These are phyloP conservation scores for Drymodes brunneopygia DNA, from an alignment of 2,113 vertebrate genomes.

Conservation along the genomic window DNA sequence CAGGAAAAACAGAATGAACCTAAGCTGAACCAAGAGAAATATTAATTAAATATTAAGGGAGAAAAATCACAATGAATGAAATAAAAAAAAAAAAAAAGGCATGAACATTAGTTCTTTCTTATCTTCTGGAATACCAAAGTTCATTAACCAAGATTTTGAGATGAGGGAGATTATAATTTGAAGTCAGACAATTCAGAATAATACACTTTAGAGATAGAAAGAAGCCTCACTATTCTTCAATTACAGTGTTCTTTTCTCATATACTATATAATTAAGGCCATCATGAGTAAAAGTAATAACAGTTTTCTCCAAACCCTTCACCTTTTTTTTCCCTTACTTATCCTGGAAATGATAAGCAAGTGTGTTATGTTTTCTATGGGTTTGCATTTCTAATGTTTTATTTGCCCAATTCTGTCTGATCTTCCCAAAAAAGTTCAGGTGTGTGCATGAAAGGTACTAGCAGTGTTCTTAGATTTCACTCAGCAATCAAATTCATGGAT, in stretches of 20 bases:
- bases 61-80: neutral
- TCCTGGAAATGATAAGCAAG: neutral
- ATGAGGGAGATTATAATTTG: neutral
- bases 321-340: neutral
- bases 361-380: neutral
- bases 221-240: neutral
- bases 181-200: neutral
- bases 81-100: neutral
- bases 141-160: neutral
- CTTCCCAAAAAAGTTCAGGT: neutral
- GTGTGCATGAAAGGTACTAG: neutral
- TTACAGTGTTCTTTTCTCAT: neutral
- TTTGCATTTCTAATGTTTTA: neutral
- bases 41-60: accelerated
- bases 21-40: neutral
- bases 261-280: neutral
- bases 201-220: neutral
- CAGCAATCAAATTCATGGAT: neutral
- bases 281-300: neutral
- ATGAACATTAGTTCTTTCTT: neutral
- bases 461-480: neutral
- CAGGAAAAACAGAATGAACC: neutral
- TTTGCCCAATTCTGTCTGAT: neutral
- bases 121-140: neutral
- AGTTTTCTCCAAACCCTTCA: neutral